These are phyloP conservation scores for Perca schrenkii DNA, from an alignment of 2,113 vertebrate genomes.

Conservation along the genomic window DNA sequence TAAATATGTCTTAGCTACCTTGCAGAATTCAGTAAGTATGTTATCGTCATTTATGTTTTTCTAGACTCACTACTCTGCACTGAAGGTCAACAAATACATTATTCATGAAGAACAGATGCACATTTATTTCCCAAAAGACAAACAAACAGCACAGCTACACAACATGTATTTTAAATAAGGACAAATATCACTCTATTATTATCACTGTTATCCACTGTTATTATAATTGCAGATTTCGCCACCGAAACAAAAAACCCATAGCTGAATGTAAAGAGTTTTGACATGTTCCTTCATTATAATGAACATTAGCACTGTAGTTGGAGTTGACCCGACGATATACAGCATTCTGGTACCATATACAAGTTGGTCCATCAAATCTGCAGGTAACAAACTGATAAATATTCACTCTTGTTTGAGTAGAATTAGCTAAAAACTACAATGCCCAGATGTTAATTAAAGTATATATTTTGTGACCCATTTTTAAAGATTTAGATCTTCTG, in stretches of 20 bases:
- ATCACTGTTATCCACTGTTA: neutral
- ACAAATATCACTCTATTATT: neutral
- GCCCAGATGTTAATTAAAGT: neutral
- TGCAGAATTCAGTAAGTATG: conserved; percentile 1
- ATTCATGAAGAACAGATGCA: conserved; percentile 39
- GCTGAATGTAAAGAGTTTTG: neutral
- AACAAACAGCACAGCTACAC: neutral
- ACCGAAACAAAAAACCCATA: neutral
- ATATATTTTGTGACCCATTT: neutral
- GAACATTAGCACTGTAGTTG: neutral
- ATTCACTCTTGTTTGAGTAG: neutral
- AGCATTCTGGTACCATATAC: neutral
- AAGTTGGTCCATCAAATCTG: neutral
- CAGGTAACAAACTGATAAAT: neutral
- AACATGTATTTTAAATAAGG: neutral
- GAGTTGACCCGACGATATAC: neutral
- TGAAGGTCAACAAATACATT: conserved; percentile 30
- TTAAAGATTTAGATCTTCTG: neutral
- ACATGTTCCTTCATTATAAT: neutral
- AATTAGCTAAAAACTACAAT: neutral
- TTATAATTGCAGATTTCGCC: neutral
- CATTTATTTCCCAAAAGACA: conserved; percentile 6
- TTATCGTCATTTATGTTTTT: neutral
- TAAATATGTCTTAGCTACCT: neutral
- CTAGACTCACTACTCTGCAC: neutral